A percentile compares a stretch with the other conserved stretches of the same genome.
These are phyloP conservation scores for Canis aureus DNA, from an alignment of 2,113 vertebrate species.

Conservation along the genomic window DNA sequence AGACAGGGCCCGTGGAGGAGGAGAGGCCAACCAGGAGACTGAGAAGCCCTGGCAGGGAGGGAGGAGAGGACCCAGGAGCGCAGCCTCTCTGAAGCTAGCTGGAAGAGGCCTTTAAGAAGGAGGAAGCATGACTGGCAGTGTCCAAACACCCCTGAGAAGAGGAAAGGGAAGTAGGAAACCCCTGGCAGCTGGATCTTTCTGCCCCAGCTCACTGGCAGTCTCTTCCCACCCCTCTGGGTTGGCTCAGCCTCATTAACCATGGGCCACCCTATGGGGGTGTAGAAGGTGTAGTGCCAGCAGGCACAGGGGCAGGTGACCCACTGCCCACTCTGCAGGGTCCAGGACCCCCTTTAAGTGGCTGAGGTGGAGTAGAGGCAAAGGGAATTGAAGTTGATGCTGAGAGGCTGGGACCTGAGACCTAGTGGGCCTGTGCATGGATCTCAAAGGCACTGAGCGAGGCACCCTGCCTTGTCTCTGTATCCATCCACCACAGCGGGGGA, in stretches of 20 bases:
- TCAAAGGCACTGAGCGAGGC: not conserved
- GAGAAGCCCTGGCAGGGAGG: not conserved
- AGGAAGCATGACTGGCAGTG: not conserved
- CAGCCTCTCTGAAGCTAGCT: not conserved
- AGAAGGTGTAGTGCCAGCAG: not conserved
- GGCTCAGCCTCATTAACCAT: not conserved
- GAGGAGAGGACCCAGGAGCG: not conserved
- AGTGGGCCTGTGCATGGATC: not conserved
- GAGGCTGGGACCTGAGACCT: not conserved
- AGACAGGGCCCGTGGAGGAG: not conserved
- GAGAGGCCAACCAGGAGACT: fast-evolving
- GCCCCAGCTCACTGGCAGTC: not conserved
- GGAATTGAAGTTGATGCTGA: not conserved
- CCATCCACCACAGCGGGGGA: not conserved
- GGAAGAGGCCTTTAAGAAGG: not conserved
- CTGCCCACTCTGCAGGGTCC: not conserved
- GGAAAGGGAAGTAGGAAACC: not conserved
- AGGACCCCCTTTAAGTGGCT: not conserved
- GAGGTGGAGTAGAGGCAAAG: not conserved
- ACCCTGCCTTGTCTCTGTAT: not conserved
- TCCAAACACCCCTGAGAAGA: not conserved
- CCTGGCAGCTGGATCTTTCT: not conserved
- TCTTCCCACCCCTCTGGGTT: not conserved
- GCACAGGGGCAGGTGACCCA: not conserved
- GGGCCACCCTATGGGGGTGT: not conserved